Evolutionary conservation across 2,113 vertebrate species (phyloP).

Genomic region (Prochilodus magdalenae): DNA sequence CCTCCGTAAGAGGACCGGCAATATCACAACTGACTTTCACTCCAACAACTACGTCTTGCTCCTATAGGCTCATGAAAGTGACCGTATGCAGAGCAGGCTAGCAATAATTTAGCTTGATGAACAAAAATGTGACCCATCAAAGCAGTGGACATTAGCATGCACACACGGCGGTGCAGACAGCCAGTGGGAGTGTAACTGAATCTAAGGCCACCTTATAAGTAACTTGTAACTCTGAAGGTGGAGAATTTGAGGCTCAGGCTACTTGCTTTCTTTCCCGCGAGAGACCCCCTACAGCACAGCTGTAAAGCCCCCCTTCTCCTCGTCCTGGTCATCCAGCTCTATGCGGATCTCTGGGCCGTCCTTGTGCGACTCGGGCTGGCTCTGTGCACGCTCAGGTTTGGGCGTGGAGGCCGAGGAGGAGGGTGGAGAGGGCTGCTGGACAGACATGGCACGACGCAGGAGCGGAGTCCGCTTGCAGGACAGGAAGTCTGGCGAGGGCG

Average conservation of each 20-base stretch:
- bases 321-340: constrained; percentile 43
- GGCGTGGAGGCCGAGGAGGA: constrained; percentile 69
- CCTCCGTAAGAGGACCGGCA: no score
- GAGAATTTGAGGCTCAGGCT: background rate
- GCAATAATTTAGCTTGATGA: background rate
- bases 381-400: constrained; percentile 89
- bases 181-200: background rate
- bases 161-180: background rate
- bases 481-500: constrained; percentile 54
- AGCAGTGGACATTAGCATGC: no score
- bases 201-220: background rate
- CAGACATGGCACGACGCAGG: constrained; percentile 85
- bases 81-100: background rate
- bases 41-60: background rate
- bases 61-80: background rate
- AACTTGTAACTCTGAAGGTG: no score
- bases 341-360: constrained; percentile 66
- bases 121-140: background rate
- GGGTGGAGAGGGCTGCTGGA: constrained; percentile 85
- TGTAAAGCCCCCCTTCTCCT: constrained; percentile 32
- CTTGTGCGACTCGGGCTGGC: constrained; percentile 87
- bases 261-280: background rate
- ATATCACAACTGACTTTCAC: no score
- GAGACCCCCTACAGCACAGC: constrained; percentile 20
- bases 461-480: constrained; percentile 82